Percentiles rank a stretch among this genome's conserved stretches.
These are phyloP conservation scores for Dyspetes luteomarginatus DNA, from an alignment of 2,888 invertebrate species.

Conservation along the genomic window DNA sequence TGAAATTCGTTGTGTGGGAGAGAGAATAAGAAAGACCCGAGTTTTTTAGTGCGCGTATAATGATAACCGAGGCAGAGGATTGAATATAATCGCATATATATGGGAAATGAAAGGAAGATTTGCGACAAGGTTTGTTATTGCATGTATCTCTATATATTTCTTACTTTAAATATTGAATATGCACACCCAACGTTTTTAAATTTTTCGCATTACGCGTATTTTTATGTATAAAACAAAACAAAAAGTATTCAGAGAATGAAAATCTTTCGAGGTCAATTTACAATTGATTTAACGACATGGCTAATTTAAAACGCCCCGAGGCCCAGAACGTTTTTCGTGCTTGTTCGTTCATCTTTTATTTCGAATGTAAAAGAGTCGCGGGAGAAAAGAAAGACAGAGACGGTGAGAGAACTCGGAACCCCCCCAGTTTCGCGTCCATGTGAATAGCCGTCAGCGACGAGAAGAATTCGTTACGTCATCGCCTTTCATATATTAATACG, in stretches of 20 bases:
- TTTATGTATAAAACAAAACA: neutral
- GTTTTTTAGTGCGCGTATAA: neutral
- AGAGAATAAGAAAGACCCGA: neutral
- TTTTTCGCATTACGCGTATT: slow-evolving; percentile 4
- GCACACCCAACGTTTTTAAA: no score
- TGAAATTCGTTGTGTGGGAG: neutral
- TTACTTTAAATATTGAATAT: no score
- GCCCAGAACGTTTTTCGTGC: slow-evolving; percentile 41
- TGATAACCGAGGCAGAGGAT: slow-evolving; percentile 18
- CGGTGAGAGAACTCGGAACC: slow-evolving; percentile 35
- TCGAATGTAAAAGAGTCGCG: slow-evolving; percentile 13
- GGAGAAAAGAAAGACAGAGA: slow-evolving; percentile 17
- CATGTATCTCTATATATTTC: no score
- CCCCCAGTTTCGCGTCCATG: slow-evolving; percentile 49
- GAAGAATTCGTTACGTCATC: slow-evolving; percentile 67
- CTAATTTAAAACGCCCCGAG: slow-evolving; percentile 34
- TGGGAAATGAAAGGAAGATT: slow-evolving; percentile 48
- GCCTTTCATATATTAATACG: slow-evolving; percentile 66
- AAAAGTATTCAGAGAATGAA: slow-evolving; percentile 6
- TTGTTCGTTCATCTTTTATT: slow-evolving; percentile 51
- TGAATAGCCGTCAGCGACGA: slow-evolving; percentile 60
- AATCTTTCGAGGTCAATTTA: slow-evolving; percentile 21
- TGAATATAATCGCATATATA: slow-evolving; percentile 21
- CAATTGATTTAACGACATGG: slow-evolving; percentile 43
- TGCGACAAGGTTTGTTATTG: slow-evolving; percentile 16